A percentile compares a stretch with the other conserved stretches of the same genome.
Conservation (phyloP, 2,888 invertebrate genomes). For the Petrophora chlorosata region DNA sequence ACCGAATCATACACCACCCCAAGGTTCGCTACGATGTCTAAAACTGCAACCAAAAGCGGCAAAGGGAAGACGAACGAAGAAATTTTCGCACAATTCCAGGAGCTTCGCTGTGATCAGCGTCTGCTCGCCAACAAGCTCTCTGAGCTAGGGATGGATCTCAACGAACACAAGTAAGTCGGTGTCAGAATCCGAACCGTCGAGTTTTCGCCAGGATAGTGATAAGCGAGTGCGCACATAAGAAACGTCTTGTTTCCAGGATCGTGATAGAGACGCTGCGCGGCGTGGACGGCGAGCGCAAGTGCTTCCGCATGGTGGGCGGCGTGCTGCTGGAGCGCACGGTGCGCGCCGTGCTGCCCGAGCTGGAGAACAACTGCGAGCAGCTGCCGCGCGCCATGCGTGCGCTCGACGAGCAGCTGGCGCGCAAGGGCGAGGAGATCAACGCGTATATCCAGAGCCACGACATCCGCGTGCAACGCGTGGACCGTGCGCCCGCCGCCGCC, state of each 20-base stretch:
- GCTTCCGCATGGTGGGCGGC: conserved; percentile 97
- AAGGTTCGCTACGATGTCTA: conserved; percentile 52
- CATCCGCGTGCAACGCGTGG: conserved; percentile 88
- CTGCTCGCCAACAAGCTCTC: conserved; percentile 93
- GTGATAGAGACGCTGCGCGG: conserved; percentile 96
- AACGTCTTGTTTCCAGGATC: conserved; percentile 85
- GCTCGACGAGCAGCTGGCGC: conserved; percentile 91
- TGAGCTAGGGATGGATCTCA: conserved; percentile 96
- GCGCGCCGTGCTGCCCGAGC: conserved; percentile 93
- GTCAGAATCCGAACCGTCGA: not conserved
- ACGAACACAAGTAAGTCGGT: conserved; percentile 94
- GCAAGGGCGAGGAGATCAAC: conserved; percentile 95
- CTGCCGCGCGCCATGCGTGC: conserved; percentile 90
- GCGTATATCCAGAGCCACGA: conserved; percentile 95
- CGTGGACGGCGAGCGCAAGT: conserved; percentile 92
- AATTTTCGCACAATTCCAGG: conserved; percentile 94
- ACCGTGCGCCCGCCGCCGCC: conserved; percentile 32
- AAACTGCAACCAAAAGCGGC: conserved; percentile 58
- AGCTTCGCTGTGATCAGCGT: conserved; percentile 93
- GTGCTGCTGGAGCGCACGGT: conserved; percentile 96
- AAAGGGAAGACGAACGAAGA: conserved; percentile 87
- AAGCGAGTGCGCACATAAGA: too few relatives aligned
- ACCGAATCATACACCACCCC: too few relatives aligned
- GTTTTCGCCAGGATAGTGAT: not conserved
- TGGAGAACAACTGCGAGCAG: conserved; percentile 91